Percentiles rank a stretch among this genome's conserved stretches.
Evolutionary conservation across 2,888 invertebrate genomes (phyloP).

Genomic region (Temnothorax ravouxi): DNA sequence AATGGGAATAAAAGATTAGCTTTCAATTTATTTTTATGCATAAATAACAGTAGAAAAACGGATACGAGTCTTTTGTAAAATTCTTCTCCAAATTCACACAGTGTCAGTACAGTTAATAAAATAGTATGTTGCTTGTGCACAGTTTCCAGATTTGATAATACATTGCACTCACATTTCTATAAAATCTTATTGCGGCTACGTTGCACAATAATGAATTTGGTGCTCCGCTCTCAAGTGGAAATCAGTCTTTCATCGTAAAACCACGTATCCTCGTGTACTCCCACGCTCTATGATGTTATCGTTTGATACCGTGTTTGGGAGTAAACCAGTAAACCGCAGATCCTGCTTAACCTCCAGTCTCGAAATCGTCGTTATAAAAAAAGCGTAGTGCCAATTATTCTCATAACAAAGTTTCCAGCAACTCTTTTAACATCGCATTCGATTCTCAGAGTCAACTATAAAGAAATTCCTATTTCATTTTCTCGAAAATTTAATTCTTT

Average conservation of each 20-base stretch:
- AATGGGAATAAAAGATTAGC: background rate
- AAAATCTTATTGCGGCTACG: background rate
- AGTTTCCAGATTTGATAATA: background rate
- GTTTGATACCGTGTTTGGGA: slow-evolving; percentile 13
- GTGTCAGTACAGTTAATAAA: background rate
- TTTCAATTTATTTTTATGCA: background rate
- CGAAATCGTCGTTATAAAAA: background rate
- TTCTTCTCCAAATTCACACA: background rate
- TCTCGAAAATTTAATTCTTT: background rate
- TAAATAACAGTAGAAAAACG: background rate
- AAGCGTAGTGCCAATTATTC: background rate
- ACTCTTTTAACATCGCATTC: background rate
- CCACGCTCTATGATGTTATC: slow-evolving; percentile 28
- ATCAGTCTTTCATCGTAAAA: background rate
- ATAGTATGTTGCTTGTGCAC: background rate
- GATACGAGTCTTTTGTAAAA: background rate
- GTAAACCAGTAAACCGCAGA: background rate
- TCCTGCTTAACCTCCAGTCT: background rate
- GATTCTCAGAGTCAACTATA: background rate
- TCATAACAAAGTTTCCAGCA: background rate
- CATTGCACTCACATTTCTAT: slow-evolving; percentile 16
- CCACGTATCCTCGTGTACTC: background rate
- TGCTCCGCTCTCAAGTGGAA: background rate
- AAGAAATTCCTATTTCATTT: background rate
- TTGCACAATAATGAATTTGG: background rate